phyloP scores from a whole-genome alignment of 2,113 vertebrate genomes.

The Cynopterus brachyotis region DNA sequence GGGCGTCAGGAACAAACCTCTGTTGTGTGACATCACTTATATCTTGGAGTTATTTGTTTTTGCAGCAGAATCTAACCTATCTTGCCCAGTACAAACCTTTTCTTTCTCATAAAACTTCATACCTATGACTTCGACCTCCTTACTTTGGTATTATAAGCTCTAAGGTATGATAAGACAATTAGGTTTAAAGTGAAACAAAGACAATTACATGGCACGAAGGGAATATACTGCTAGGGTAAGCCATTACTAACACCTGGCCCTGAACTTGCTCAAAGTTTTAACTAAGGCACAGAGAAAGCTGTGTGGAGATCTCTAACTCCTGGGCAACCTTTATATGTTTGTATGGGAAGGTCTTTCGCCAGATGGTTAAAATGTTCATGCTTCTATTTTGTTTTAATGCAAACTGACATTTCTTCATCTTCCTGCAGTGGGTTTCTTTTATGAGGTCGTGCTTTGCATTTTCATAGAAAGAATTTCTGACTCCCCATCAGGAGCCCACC shows the following conservation, averaged over 20 bases:
- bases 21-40: neutral
- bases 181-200: constrained; percentile 38
- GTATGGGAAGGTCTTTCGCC: constrained; percentile 25
- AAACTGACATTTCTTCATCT: constrained; percentile 63
- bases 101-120: neutral
- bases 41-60: neutral
- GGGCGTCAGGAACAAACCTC: neutral
- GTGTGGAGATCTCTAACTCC: neutral
- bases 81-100: neutral
- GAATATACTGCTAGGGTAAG: neutral
- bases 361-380: neutral
- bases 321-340: constrained; percentile 6
- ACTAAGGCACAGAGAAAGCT: neutral
- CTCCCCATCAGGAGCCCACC: constrained; percentile 80
- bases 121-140: neutral
- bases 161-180: neutral
- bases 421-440: constrained; percentile 76
- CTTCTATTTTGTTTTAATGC: constrained; percentile 60
- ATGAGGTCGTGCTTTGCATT: constrained; percentile 76
- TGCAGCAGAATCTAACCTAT: neutral
- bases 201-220: neutral
- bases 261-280: neutral
- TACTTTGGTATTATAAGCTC: neutral
- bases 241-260: neutral
- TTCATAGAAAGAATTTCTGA: constrained; percentile 77